phyloP scores from a whole-genome alignment of 2,888 invertebrate genomes.

The Temnothorax rugatulus region DNA sequence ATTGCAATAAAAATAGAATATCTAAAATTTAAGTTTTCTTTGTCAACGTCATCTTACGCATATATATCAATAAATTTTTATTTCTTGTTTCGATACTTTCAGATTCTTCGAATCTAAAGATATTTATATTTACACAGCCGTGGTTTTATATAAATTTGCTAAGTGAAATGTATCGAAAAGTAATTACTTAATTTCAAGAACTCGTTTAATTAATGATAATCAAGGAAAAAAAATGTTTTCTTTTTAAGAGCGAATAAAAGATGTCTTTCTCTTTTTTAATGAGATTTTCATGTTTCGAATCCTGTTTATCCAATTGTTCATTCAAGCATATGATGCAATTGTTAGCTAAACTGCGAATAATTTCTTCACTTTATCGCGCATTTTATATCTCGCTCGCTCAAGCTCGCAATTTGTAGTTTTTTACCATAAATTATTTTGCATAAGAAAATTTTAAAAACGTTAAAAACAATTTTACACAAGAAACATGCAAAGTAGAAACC shows the following conservation, averaged over 20 bases:
- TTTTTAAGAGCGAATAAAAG: background rate
- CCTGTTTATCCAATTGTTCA: background rate
- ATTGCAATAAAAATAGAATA: background rate
- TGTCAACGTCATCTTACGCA: background rate
- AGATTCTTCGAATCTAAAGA: background rate
- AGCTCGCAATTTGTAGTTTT: background rate
- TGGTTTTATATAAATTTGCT: background rate
- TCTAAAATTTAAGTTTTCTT: background rate
- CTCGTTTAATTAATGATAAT: background rate
- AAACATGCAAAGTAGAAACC: background rate
- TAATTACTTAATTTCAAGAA: background rate
- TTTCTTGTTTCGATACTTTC: background rate
- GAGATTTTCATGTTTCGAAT: background rate
- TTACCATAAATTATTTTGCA: background rate
- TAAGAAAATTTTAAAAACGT: background rate
- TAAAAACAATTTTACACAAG: background rate
- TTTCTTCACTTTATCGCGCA: background rate
- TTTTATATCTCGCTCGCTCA: background rate
- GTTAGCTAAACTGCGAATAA: background rate
- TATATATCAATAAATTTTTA: background rate
- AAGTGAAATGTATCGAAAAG: background rate
- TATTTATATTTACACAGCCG: constrained; percentile 22
- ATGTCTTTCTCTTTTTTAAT: background rate
- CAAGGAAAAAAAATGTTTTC: background rate
- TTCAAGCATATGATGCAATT: background rate